Percentiles rank a stretch among this genome's conserved stretches.
phyloP scores from a whole-genome alignment of 2,888 invertebrate species.

The Tinea semifulvella region DNA sequence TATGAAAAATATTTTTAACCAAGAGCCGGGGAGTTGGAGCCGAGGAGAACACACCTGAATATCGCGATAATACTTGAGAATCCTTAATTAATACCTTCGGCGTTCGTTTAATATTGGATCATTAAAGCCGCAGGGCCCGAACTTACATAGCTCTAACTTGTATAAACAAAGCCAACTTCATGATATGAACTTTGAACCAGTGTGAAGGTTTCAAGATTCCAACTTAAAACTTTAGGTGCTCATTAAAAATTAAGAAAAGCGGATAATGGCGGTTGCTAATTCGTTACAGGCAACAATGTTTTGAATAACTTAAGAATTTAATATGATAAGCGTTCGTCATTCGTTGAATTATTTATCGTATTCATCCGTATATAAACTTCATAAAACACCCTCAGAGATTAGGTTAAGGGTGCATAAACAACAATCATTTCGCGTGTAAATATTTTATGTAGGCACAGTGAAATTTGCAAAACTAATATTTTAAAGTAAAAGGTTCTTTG shows the following conservation, averaged over 20 bases:
- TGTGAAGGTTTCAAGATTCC: slow-evolving; percentile 34
- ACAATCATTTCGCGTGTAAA: no score
- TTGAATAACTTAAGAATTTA: background rate
- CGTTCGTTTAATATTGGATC: slow-evolving; percentile 65
- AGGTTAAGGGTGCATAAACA: no score
- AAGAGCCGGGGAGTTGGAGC: no score
- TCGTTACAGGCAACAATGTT: background rate
- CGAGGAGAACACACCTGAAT: slow-evolving; percentile 32
- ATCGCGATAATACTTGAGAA: slow-evolving; percentile 51
- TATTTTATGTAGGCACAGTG: no score
- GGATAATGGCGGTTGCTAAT: slow-evolving; percentile 35
- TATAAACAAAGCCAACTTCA: slow-evolving; percentile 59
- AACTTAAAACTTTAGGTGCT: slow-evolving; percentile 51
- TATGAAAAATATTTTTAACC: background rate
- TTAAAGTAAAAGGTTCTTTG: background rate
- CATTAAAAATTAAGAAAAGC: slow-evolving; percentile 59
- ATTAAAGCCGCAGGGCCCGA: slow-evolving; percentile 64
- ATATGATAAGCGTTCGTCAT: background rate
- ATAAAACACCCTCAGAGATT: no score
- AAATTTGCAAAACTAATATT: slow-evolving; percentile 6
- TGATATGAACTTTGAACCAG: slow-evolving; percentile 46
- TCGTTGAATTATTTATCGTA: no score
- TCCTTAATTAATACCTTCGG: slow-evolving; percentile 60
- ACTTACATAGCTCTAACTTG: slow-evolving; percentile 55
- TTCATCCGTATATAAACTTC: no score